Conservation (phyloP, 2,113 vertebrate genomes). For the Otus sunia region DNA sequence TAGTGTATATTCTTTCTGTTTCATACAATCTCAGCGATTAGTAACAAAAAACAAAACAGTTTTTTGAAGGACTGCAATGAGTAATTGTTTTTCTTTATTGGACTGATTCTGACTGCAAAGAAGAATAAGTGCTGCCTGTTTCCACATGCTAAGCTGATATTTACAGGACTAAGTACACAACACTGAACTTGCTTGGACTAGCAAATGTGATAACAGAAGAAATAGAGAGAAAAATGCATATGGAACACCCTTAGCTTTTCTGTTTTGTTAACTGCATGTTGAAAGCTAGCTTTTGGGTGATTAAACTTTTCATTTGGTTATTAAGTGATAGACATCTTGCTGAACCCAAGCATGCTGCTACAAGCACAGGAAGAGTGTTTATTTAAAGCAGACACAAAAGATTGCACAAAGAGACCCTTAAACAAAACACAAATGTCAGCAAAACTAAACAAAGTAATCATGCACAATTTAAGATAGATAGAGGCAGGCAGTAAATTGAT, state of each 20-base stretch:
- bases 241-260: slow-evolving; percentile 49
- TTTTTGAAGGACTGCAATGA: neutral
- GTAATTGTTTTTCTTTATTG: neutral
- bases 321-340: slow-evolving; percentile 68
- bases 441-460: slow-evolving; percentile 50
- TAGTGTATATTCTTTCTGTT: slow-evolving; percentile 14
- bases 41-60: neutral
- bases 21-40: neutral
- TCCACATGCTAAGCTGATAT: slow-evolving; percentile 12
- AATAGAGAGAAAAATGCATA: slow-evolving; percentile 39
- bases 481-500: slow-evolving; percentile 22
- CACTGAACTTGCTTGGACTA: slow-evolving; percentile 47
- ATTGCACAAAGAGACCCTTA: slow-evolving; percentile 40
- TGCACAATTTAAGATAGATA: slow-evolving; percentile 25
- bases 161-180: slow-evolving; percentile 25
- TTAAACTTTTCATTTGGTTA: slow-evolving; percentile 73
- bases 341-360: slow-evolving; percentile 51
- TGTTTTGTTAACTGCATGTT: slow-evolving; percentile 62
- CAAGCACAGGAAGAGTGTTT: slow-evolving; percentile 44
- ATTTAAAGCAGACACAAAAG: slow-evolving; percentile 49
- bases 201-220: slow-evolving; percentile 34
- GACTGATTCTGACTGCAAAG: slow-evolving; percentile 5
- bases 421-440: slow-evolving; percentile 52
- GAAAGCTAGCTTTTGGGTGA: slow-evolving; percentile 69
- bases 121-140: slow-evolving; percentile 33